A percentile compares a stretch with the other conserved stretches of the same genome.
These are phyloP conservation scores for Polydrusus pterygomalis DNA, from an alignment of 2,888 invertebrate genomes.

Conservation along the genomic window DNA sequence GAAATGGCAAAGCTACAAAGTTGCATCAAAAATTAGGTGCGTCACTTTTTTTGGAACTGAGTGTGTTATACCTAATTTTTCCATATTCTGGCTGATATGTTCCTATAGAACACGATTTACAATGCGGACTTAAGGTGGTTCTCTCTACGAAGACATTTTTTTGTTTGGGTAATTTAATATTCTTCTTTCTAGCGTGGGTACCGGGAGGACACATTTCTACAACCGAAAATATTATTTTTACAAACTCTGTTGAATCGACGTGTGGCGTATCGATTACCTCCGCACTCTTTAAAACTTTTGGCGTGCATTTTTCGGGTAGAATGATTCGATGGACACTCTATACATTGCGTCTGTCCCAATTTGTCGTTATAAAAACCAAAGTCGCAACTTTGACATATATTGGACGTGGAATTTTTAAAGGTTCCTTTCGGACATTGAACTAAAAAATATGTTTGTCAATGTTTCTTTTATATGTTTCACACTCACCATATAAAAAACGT, in stretches of 20 bases:
- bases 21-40: no score
- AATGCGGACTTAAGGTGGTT: constrained; percentile 75
- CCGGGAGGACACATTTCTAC: constrained; percentile 74
- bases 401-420: constrained; percentile 75
- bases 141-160: constrained; percentile 64
- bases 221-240: background rate
- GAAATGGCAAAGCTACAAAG: no score
- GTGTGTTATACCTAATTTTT: constrained; percentile 67
- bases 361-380: constrained; percentile 77
- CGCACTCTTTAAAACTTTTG: constrained; percentile 74
- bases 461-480: no score
- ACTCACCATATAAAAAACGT: constrained; percentile 71
- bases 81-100: constrained; percentile 78
- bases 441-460: constrained; percentile 55
- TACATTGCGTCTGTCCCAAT: constrained; percentile 75
- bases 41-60: no score
- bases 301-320: constrained; percentile 75
- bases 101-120: constrained; percentile 76
- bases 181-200: constrained; percentile 69
- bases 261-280: constrained; percentile 69
- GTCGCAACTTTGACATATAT: constrained; percentile 76
- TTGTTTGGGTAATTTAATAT: constrained; percentile 62
- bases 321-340: constrained; percentile 75
- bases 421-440: constrained; percentile 81
- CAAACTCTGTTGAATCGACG: no score